phyloP scores from a whole-genome alignment of 2,113 vertebrate genomes.

The Tamias sibiricus region DNA sequence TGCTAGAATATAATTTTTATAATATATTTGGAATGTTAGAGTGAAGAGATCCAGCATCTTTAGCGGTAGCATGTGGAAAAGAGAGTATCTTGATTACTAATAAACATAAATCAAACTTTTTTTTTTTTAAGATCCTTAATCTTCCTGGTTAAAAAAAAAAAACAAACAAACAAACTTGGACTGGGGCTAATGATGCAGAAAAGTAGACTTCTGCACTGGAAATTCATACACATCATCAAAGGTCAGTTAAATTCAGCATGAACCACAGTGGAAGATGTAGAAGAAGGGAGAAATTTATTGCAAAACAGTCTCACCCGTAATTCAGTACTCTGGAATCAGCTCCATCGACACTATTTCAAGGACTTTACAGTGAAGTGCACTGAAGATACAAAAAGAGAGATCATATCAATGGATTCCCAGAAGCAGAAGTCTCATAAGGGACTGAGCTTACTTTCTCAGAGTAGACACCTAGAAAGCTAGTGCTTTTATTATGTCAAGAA shows the following conservation, averaged over 20 bases:
- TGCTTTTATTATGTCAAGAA: neutral
- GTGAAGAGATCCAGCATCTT: neutral
- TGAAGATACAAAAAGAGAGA: neutral
- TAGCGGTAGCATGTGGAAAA: neutral
- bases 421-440: neutral
- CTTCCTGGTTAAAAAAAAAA: neutral
- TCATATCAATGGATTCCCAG: neutral
- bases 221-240: neutral
- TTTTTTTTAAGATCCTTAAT: neutral
- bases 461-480: neutral
- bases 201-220: neutral
- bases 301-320: neutral
- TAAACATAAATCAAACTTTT: neutral
- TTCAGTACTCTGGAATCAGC: neutral
- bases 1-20: neutral
- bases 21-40: neutral
- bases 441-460: neutral
- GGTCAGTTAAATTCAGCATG: neutral
- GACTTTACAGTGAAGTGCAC: neutral
- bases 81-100: neutral
- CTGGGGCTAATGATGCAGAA: neutral
- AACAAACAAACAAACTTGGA: neutral
- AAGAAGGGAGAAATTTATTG: neutral
- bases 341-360: neutral
- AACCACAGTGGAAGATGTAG: neutral